Base-by-base conservation (phyloP, 2,888 invertebrate species). In the Julus scandinavius region DNA sequence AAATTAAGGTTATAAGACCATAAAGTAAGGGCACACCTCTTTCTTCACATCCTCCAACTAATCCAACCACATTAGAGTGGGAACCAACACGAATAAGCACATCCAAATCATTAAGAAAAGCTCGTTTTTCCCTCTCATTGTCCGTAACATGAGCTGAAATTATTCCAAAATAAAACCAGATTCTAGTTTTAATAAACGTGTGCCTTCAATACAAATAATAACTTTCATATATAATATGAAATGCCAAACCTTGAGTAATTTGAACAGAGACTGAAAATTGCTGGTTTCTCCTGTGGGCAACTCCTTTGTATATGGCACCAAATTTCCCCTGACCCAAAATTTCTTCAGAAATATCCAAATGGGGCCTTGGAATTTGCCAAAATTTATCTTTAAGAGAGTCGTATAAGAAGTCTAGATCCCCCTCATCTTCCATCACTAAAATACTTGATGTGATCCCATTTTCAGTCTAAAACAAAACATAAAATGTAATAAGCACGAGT, bases 31-130 rank as follows among this genome's bases (percentile, higher is more conserved):
- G 20, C 85, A 85, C 89, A 89, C 91, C 91, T 85, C 95, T 94
- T 15, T 95, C 96, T 91, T 97, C 96, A 91, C 96, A 96, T 58
- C 96, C 95, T 0, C 97, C 97, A 90, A 96, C 94, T 84, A 97
- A 94, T 88, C 95, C 94, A 9, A 96, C 93, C 0, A 97, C 93
- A 92, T 96, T 95, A 84, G 95, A 94, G 91, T 96, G 95, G 88
- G 94, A 94, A 90, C 95, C 95, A 15, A 95, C 93, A 91, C 94
- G 94, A 17, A 96, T 95, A 50, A 97, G 93, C 41, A 95, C 92
- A 90, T 96, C 96, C 86, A 97, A 92, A 91, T 96, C 96, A 89
- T 95, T 94, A 85, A 97, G 91, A 86, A 90, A 89, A 85, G 85
- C 88, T 49, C 89, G 88, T 29, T 87, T 89, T 85, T 90, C 90